Base-by-base conservation (phyloP, 2,888 invertebrate species). In the Drosophila vallismaia region DNA sequence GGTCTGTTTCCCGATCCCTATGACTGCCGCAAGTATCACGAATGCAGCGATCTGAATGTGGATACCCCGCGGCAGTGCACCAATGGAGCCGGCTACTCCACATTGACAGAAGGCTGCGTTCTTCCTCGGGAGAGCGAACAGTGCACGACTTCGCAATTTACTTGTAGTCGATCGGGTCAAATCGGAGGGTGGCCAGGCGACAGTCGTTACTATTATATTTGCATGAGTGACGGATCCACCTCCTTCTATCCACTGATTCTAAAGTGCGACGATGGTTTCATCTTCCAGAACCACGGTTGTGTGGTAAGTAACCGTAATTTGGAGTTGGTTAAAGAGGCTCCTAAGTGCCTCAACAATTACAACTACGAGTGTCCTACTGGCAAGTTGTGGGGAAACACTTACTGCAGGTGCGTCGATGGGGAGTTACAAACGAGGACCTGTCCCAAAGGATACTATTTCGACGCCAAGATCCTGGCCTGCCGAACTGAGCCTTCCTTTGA, bases 1-100 rank as follows among this genome's bases (percentile, higher is more conserved):
- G 90, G 90, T 3, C 54, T 77, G 0, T 90, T 80, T 55, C 91
- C 91, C 1, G 89, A 91, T 88, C 91, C 91, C 5, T 90, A 90
- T 54, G 86, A 91, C 44, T 91, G 91, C 48, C 89, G 88, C 60
- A 82, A 75, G 46, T 91, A 90, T 60, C 90, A 91, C 59, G 81
- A 86, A 48, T 91, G 91, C 60, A 79, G 70, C 46, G 70, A 72
- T 0, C 73, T 58, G 4, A 86, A 81, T 14, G 66, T 72, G 51
- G 82, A 83, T 31, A 75, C 75, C 3, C 84, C 80, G 0, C 71
- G 63, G 0, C 75, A 75, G 40, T 89, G 90, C 53, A 72, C 77
- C 55, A 79, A 76, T 28, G 88, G 82, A 3, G 71, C 76, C 1
- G 89, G 78, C 3, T 91, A 83, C 70, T 88, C 89, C 8, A 67